These are phyloP conservation scores for Antrozous pallidus DNA, from an alignment of 2,797 vertebrate species.

Conservation along the genomic window DNA sequence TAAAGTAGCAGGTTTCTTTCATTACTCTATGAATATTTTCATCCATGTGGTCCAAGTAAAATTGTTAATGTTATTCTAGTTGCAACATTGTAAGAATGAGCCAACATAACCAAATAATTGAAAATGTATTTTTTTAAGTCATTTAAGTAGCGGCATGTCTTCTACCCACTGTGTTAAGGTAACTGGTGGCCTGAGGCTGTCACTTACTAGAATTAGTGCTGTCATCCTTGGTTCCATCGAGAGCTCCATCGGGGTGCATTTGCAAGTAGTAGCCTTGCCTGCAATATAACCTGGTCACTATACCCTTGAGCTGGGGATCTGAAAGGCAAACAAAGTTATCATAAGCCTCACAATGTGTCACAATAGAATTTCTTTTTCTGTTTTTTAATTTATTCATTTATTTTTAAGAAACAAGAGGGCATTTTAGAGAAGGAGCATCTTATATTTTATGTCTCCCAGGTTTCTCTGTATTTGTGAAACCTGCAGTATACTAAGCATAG, in stretches of 20 bases:
- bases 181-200: slow-evolving; percentile 62
- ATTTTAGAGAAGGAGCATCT: slow-evolving; percentile 65
- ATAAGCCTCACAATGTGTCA: slow-evolving; percentile 79
- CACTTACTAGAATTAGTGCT: slow-evolving; percentile 99
- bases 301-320: slow-evolving; percentile 99
- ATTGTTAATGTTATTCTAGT: neutral
- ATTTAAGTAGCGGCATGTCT: neutral
- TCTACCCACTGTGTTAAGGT: neutral
- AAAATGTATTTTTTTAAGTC: slow-evolving; percentile 27
- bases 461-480: neutral
- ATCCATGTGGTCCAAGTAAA: neutral
- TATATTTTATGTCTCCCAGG: neutral
- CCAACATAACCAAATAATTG: slow-evolving; percentile 42
- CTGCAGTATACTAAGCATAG: neutral
- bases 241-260: slow-evolving; percentile 99
- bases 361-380: neutral
- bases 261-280: slow-evolving; percentile 99
- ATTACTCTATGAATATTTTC: neutral
- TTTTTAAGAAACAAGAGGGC: slow-evolving; percentile 60
- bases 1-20: neutral
- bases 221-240: slow-evolving; percentile 99
- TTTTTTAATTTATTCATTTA: neutral
- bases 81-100: neutral
- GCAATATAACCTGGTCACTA: slow-evolving; percentile 99
- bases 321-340: slow-evolving; percentile 85